Percentiles rank a stretch among this genome's conserved stretches.
Evolutionary conservation across 2,113 vertebrate genomes (phyloP).

Genomic region (Xiphias gladius): DNA sequence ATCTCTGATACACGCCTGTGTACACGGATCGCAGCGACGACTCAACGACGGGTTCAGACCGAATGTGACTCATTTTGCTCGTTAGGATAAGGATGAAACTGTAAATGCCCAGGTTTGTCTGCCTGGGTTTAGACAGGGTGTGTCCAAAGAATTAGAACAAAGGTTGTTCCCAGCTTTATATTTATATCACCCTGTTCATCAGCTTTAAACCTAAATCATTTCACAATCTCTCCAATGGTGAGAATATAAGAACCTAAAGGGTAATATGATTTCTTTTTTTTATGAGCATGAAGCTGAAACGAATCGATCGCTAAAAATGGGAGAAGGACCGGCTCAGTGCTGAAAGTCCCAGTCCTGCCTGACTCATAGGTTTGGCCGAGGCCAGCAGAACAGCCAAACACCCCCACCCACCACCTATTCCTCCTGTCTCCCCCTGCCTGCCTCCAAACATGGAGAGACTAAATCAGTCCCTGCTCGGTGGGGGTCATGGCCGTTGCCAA

Average conservation of each 20-base stretch:
- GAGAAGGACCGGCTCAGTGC: neutral
- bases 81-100: too few species aligned
- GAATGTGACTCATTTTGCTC: too few species aligned
- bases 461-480: conserved; percentile 28
- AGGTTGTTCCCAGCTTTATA: neutral
- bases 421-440: neutral
- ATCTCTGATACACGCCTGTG: too few species aligned
- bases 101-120: neutral
- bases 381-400: conserved; percentile 2
- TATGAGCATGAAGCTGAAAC: conserved; percentile 8
- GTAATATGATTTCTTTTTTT: conserved; percentile 7
- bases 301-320: neutral
- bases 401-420: neutral
- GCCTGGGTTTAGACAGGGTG: too few species aligned
- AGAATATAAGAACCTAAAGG: neutral
- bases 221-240: neutral
- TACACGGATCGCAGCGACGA: too few species aligned
- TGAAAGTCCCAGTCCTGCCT: conserved; percentile 4
- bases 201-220: neutral
- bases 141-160: too few species aligned
- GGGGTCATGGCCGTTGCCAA: conserved; percentile 43
- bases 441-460: conserved; percentile 50
- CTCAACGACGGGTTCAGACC: too few species aligned
- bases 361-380: conserved; percentile 51
- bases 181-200: neutral